These are phyloP conservation scores for Antheraea pernyi DNA, from an alignment of 1,140 invertebrate genomes.

Conservation along the genomic window DNA sequence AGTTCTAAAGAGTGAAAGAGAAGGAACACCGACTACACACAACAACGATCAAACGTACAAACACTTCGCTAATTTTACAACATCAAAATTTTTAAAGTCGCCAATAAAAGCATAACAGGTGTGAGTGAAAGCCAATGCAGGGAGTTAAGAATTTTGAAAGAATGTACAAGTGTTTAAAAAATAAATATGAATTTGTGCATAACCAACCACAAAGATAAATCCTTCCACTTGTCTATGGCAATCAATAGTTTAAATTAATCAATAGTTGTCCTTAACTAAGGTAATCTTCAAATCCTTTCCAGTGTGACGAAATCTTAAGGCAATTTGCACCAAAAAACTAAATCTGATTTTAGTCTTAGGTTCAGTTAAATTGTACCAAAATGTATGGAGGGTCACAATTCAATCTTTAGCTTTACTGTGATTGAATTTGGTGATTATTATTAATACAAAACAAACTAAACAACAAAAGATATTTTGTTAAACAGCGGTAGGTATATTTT, in stretches of 20 bases:
- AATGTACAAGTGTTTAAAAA: conserved; percentile 20
- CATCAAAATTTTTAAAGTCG: conserved; percentile 19
- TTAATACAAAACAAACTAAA: too few relatives aligned
- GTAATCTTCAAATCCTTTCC: too few relatives aligned
- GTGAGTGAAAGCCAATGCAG: conserved; percentile 72
- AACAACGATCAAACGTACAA: conserved; percentile 39
- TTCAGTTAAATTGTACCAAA: too few relatives aligned
- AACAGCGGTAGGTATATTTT: too few relatives aligned
- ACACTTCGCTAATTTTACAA: conserved; percentile 24
- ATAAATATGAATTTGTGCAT: conserved; percentile 49
- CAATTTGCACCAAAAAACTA: too few relatives aligned
- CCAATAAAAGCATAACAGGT: conserved; percentile 62
- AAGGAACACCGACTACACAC: conserved; percentile 77
- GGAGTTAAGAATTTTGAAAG: conserved; percentile 40
- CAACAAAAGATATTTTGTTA: too few relatives aligned
- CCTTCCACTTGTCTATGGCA: conserved; percentile 31
- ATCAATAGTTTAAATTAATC: conserved; percentile 12
- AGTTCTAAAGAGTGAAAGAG: conserved; percentile 67
- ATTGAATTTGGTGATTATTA: too few relatives aligned
- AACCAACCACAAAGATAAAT: conserved; percentile 44
- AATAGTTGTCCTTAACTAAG: too few relatives aligned
- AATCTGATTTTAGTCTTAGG: too few relatives aligned
- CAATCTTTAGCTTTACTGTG: too few relatives aligned
- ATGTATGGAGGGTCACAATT: too few relatives aligned
- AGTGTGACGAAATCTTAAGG: too few relatives aligned